These are phyloP conservation scores for Xenopus laevis DNA, from an alignment of 2,113 vertebrate species.

Conservation along the genomic window DNA sequence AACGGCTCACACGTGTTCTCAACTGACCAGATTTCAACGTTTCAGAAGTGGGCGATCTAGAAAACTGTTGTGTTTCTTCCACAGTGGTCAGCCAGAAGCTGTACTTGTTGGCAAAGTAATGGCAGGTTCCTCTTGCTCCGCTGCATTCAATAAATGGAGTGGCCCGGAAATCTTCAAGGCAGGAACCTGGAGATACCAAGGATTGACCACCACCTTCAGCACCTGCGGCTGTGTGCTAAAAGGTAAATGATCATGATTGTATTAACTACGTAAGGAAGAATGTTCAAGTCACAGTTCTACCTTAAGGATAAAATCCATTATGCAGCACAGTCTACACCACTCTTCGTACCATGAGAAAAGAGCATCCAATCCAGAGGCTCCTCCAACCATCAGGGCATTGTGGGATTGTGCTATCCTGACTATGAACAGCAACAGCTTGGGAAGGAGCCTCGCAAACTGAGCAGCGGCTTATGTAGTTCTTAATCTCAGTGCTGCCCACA, in stretches of 20 bases:
- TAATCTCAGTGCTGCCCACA: constrained; percentile 73
- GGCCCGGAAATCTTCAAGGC: constrained; percentile 89
- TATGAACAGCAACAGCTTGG: constrained; percentile 87
- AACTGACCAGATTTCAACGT: constrained; percentile 84
- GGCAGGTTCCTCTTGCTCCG: constrained; percentile 82
- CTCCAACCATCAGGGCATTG: constrained; percentile 85
- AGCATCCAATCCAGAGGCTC: constrained; percentile 96
- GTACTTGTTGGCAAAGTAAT: constrained; percentile 94
- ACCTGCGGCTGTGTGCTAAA: constrained; percentile 87
- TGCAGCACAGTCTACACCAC: no score
- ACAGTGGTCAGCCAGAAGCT: constrained; percentile 94
- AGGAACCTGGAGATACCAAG: constrained; percentile 89
- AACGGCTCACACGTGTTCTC: constrained; percentile 80
- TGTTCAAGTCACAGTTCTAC: no score
- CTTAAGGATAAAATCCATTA: no score
- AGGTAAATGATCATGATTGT: constrained; percentile 2
- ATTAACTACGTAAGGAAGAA: no score
- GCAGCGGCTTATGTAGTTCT: constrained; percentile 87
- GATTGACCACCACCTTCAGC: constrained; percentile 90
- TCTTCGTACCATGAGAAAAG: constrained; percentile 87
- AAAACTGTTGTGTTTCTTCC: constrained; percentile 72
- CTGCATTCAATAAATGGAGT: constrained; percentile 96
- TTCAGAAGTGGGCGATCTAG: constrained; percentile 62
- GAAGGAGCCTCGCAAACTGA: constrained; percentile 90
- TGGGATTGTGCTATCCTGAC: constrained; percentile 87